A percentile compares a stretch with the other conserved stretches of the same genome.
Evolutionary conservation across 2,113 vertebrate genomes (phyloP).

Genomic region (Himantopus leucocephalus): DNA sequence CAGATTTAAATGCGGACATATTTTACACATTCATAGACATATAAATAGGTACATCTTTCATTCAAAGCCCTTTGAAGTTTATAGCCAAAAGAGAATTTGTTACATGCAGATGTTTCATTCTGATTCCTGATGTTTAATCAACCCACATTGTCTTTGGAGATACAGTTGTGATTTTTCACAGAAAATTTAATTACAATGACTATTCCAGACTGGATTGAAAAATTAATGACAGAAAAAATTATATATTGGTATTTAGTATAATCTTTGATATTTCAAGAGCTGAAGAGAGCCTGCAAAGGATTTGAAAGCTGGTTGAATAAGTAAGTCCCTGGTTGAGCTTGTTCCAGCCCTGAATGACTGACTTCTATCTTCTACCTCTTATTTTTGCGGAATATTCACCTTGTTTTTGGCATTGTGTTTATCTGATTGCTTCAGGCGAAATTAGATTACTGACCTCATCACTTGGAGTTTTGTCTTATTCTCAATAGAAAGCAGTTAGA

Average conservation of each 20-base stretch:
- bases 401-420: slow-evolving; percentile 26
- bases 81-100: not conserved
- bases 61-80: slow-evolving; percentile 27
- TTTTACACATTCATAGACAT: not conserved
- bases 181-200: slow-evolving; percentile 37
- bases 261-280: not conserved
- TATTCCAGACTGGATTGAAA: slow-evolving; percentile 26
- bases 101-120: slow-evolving; percentile 32
- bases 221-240: not conserved
- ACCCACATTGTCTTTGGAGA: slow-evolving; percentile 30
- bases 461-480: not conserved
- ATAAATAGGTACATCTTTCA: not conserved
- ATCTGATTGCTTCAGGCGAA: slow-evolving; percentile 26
- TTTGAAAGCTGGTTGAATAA: not conserved
- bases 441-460: slow-evolving; percentile 47
- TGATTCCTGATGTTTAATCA: slow-evolving; percentile 45
- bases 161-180: not conserved
- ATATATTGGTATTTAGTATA: not conserved
- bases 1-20: not conserved
- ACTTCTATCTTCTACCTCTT: not conserved
- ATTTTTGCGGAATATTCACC: slow-evolving; percentile 22
- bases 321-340: not conserved
- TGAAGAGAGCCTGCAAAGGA: not conserved
- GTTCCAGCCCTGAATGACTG: not conserved
- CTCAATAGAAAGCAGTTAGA: not conserved